These are phyloP conservation scores for Loriculus beryllinus DNA, from an alignment of 2,797 vertebrate genomes.

Conservation along the genomic window DNA sequence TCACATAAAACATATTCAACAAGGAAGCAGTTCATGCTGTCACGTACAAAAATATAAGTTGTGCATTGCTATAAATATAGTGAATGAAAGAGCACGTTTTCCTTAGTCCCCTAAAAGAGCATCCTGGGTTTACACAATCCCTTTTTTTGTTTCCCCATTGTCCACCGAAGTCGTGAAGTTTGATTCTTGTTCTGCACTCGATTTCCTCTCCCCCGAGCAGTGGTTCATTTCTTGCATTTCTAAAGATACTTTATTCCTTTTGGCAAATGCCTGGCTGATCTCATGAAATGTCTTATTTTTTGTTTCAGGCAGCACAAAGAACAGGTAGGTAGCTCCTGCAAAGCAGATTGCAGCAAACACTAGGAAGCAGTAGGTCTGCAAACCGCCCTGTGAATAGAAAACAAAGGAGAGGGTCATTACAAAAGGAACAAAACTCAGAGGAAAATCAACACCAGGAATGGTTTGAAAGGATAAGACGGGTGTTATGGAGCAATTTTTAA, in stretches of 20 bases:
- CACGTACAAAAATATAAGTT: neutral
- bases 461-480: neutral
- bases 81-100: neutral
- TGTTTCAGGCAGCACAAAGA: constrained; percentile 89
- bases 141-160: neutral
- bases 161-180: neutral
- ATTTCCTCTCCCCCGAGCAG: neutral
- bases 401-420: neutral
- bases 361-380: constrained; percentile 87
- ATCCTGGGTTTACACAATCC: neutral
- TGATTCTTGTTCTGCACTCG: neutral
- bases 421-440: neutral
- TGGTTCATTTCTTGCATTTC: constrained; percentile 70
- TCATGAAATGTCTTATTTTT: constrained; percentile 92
- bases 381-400: constrained; percentile 75
- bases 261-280: constrained; percentile 90
- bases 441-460: neutral
- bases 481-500: neutral
- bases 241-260: constrained; percentile 81
- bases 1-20: neutral
- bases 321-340: constrained; percentile 81
- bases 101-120: neutral
- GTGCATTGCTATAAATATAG: neutral
- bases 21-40: neutral
- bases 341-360: constrained; percentile 86